Base-by-base conservation (phyloP, 1,140 invertebrate genomes). In the Contarinia nasturtii region DNA sequence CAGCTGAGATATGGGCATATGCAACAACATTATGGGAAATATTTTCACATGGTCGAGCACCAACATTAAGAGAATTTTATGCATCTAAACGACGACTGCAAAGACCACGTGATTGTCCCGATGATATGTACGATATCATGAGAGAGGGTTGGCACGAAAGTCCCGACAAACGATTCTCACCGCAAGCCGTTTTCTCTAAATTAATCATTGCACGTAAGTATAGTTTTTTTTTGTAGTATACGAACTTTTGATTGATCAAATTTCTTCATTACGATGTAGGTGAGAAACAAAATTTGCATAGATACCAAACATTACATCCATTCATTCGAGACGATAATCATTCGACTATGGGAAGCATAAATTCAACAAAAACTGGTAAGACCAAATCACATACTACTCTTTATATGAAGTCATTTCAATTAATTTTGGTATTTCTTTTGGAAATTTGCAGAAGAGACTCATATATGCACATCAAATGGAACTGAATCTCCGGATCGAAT, bases 11-110 rank as follows among this genome's bases (percentile, higher is more conserved):
- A 18, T 93, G 86, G 86, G 84, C 87, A 14, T 78, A 86, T 54
- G 85, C 81, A 2, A 92, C 88, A 15, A 90, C 86, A 11, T 56
- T 90, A 10, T 91, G 86, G 82, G 81, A 92, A 65, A 83, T 93
- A 50, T 93, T 91, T 68, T 80, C 81, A 0, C 79, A 74, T 55
- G 86, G 85, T 27, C 62, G 70, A 49, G 57, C 68, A 1, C 67
- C 65, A 1, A 65, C 63, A 14, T 59, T 57, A 1, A 61, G 61
- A 54, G 63, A 68, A 19, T 36, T 85, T 19, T 19, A 83, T 64
- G 55, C 67, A 45, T 73, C 68, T 56, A 86, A 85, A 12, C 79
- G 79, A 61, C 68, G 80, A 51, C 68, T 96, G 56, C 76, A 73
- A 51, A 67, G 69, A 34, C 90, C 92, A 7, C 64, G 68, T 1